phyloP scores from a whole-genome alignment of 2,888 invertebrate genomes.

The Cataglyphis altisquamis region DNA sequence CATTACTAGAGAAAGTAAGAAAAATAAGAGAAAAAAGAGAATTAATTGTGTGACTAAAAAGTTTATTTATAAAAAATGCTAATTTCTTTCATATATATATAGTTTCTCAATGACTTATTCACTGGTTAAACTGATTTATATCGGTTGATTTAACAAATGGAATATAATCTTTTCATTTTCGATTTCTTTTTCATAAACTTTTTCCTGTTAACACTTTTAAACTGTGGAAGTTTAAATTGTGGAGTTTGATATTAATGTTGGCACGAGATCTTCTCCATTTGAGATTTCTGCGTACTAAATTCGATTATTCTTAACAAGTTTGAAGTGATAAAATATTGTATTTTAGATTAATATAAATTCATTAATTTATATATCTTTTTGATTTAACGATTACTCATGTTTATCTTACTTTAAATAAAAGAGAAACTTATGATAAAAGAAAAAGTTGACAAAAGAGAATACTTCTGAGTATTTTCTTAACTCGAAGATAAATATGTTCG shows the following conservation, averaged over 20 bases:
- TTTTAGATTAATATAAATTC: background rate
- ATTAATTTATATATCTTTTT: background rate
- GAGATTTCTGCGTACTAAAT: background rate
- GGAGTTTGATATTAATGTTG: background rate
- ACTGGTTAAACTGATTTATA: background rate
- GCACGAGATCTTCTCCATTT: background rate
- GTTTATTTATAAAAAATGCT: background rate
- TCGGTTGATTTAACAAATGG: background rate
- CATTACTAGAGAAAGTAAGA: background rate
- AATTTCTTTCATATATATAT: background rate
- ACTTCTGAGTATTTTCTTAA: conserved; percentile 6
- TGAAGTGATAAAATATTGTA: background rate
- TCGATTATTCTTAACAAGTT: background rate
- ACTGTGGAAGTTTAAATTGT: background rate
- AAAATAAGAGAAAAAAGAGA: background rate
- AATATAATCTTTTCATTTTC: conserved; percentile 12
- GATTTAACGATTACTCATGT: background rate
- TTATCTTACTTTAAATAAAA: conserved; percentile 8
- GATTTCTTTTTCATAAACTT: background rate
- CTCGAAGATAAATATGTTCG: background rate
- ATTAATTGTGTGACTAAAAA: background rate
- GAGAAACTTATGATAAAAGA: background rate
- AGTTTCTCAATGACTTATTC: background rate
- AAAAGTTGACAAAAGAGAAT: background rate
- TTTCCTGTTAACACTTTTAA: background rate